Evolutionary conservation across 2,888 invertebrate species (phyloP).

Genomic region (Eupelmus urozonus): DNA sequence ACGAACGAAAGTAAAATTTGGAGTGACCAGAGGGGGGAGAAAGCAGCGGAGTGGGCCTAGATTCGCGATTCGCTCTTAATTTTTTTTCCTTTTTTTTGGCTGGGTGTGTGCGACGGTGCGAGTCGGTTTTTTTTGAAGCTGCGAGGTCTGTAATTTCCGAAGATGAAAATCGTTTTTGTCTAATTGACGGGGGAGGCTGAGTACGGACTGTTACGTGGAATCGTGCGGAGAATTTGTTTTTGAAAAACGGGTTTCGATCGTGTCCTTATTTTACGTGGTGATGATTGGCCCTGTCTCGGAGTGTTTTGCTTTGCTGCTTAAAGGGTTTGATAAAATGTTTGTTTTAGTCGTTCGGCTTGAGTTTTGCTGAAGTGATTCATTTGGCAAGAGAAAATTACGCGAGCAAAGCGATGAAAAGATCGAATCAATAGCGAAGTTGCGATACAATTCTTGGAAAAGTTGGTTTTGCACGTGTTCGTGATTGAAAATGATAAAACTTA

Average conservation of each 20-base stretch:
- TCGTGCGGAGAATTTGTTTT: no score
- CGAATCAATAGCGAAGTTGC: neutral
- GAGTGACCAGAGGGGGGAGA: neutral
- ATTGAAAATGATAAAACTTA: no score
- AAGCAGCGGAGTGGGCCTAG: neutral
- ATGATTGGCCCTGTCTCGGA: no score
- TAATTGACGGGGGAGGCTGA: no score
- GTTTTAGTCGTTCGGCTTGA: neutral
- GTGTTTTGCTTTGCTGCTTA: no score
- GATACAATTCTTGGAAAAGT: neutral
- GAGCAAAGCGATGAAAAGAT: neutral
- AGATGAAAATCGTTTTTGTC: no score
- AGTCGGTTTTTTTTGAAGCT: no score
- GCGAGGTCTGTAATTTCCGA: no score
- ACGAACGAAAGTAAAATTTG: slow-evolving; percentile 36
- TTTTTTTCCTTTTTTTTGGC: no score
- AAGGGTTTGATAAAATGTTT: neutral
- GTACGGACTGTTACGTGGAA: no score
- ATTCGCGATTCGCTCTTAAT: neutral
- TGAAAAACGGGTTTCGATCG: no score
- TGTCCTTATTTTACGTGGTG: no score
- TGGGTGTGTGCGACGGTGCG: neutral
- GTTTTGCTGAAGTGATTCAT: neutral
- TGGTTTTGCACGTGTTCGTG: neutral
- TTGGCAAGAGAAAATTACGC: neutral